These are phyloP conservation scores for Eurypyga helias DNA, from an alignment of 2,113 vertebrate genomes.

Conservation along the genomic window DNA sequence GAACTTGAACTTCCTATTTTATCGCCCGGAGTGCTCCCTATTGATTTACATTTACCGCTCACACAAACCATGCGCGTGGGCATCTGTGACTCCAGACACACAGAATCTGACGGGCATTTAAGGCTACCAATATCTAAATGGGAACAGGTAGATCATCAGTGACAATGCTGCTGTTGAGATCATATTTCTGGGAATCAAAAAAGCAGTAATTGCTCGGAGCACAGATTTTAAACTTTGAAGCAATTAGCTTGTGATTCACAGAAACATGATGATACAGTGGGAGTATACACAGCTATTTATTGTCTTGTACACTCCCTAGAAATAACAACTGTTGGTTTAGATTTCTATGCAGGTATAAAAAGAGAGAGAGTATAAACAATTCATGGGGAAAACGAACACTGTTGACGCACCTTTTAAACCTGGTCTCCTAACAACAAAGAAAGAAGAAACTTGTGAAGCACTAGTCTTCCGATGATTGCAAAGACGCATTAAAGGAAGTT, in stretches of 20 bases:
- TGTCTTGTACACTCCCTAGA: neutral
- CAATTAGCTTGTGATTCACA: conserved; percentile 29
- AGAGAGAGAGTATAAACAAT: neutral
- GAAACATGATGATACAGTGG: neutral
- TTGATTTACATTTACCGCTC: neutral
- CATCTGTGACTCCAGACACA: neutral
- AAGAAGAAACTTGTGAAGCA: neutral
- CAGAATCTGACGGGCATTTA: neutral
- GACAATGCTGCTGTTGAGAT: neutral
- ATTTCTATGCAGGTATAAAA: conserved; percentile 20
- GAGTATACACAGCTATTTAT: neutral
- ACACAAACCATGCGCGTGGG: fast-evolving
- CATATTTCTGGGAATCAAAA: conserved; percentile 16
- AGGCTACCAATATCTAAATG: neutral
- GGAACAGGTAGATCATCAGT: neutral
- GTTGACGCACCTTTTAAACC: neutral
- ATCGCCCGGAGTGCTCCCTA: neutral
- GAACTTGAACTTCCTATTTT: neutral
- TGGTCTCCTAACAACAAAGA: neutral
- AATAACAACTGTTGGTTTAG: conserved; percentile 29
- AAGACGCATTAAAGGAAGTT: neutral
- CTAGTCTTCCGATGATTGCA: neutral
- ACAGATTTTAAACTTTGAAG: conserved; percentile 23
- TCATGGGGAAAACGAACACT: neutral
- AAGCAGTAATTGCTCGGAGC: neutral